Conservation (phyloP, 2,888 invertebrate genomes). For the Myathropa florea region DNA sequence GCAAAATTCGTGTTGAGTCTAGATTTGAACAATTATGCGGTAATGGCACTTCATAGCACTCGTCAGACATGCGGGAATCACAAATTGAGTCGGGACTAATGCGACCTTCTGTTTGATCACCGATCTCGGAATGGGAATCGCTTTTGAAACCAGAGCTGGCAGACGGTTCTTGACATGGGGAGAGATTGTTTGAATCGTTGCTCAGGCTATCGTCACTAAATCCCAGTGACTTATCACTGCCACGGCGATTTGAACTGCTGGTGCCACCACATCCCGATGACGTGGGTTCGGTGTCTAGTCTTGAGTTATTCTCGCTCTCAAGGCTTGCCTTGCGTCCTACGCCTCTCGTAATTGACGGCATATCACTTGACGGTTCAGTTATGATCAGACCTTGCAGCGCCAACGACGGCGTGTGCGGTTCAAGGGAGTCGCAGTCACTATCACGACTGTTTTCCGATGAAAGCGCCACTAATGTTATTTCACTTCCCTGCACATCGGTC, state of each 20-base stretch:
- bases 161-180: conserved; percentile 83
- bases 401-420: conserved; percentile 81
- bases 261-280: conserved; percentile 48
- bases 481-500: conserved; percentile 94
- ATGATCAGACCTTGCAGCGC: conserved; percentile 84
- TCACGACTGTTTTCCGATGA: conserved; percentile 88
- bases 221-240: conserved; percentile 86
- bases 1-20: conserved; percentile 89
- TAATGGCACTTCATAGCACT: conserved; percentile 87
- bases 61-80: conserved; percentile 80
- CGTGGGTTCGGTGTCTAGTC: conserved; percentile 65
- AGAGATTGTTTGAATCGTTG: conserved; percentile 83
- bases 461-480: conserved; percentile 88
- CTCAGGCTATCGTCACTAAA: conserved; percentile 89
- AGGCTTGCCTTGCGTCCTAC: conserved; percentile 87
- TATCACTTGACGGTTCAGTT: conserved; percentile 87
- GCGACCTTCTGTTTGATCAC: conserved; percentile 81
- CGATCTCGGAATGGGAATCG: conserved; percentile 82
- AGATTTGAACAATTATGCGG: conserved; percentile 90
- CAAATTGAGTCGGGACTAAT: conserved; percentile 80
- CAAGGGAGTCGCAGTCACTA: conserved; percentile 85
- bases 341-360: conserved; percentile 91
- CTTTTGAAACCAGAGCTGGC: conserved; percentile 84
- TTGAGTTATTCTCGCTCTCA: conserved; percentile 82
- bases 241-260: conserved; percentile 82